Base-by-base conservation (phyloP, 2,113 vertebrate species). In the Rhinolophus sinicus region DNA sequence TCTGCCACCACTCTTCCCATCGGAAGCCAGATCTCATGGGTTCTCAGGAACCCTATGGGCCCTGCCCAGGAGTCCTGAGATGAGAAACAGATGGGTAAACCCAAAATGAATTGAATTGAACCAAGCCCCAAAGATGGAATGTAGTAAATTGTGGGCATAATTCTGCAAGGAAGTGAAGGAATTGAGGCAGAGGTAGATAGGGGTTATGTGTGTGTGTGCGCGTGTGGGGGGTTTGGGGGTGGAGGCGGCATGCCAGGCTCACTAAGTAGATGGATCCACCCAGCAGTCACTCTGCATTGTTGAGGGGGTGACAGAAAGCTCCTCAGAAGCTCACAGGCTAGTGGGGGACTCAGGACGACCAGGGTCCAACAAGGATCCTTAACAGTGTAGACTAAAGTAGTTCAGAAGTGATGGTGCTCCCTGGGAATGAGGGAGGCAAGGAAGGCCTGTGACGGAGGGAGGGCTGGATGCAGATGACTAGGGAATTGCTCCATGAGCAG, bases 101-200 rank as follows among this genome's bases (percentile, higher is more conserved):
- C 87, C 73, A 60, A 47, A 75, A 40, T 62, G 77, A 8, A 14
- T 28, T 54, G 22, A 82, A 50, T 30, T 76, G 58, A 97, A 33
- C 35, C 58, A 81, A 70, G 14, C 30, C 40, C 54, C 52, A 70
- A 44, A 58, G 30, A 33, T 70, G 26, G 50, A 38, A 60, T 38
- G 69, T 47, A 54, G n/a, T 40, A 62, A 80, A 56, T 83, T 73
- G 12, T 24, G 56, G 56, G 30, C 58, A 90, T 13, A 93, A n/a
- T 67, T 94, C 70, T 90, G 22, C 47, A 93, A 73, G 40, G 24
- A 95, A 50, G 33, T 47, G 33, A 81, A 60, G 28, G 38, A 65
- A 38, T 8, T 22, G 64, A 88, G 38, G 44, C 3, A 21, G 33
- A 12, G 16, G 2, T 60, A 84, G 64, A 50, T 13, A 21, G 13